Percentiles rank a stretch among this genome's conserved stretches.
Evolutionary conservation across 2,888 invertebrate species (phyloP).

Genomic region (Bibio marci): DNA sequence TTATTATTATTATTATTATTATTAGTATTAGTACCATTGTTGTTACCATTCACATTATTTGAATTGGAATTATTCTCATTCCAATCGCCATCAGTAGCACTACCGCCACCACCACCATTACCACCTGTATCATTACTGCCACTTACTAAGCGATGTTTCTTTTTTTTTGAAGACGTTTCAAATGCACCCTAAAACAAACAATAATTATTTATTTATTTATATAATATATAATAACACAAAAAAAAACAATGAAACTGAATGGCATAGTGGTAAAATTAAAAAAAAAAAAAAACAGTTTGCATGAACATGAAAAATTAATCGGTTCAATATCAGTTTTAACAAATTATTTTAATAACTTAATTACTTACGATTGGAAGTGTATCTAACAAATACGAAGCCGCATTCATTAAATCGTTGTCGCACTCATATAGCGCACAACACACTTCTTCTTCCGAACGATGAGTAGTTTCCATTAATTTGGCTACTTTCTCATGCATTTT

Average conservation of each 20-base stretch:
- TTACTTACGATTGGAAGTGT: slow-evolving; percentile 26
- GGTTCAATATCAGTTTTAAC: neutral
- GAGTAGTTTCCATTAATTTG: slow-evolving; percentile 79
- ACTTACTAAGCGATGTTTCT: slow-evolving; percentile 51
- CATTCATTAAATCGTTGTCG: slow-evolving; percentile 73
- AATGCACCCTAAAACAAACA: slow-evolving; percentile 55
- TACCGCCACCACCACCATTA: neutral
- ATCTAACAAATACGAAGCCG: slow-evolving; percentile 28
- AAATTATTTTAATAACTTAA: no score
- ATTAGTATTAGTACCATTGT: no score
- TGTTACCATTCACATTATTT: slow-evolving; percentile 12
- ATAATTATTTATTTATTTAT: no score
- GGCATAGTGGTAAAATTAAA: no score
- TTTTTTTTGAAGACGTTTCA: slow-evolving; percentile 75
- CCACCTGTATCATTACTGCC: slow-evolving; percentile 4
- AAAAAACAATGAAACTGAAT: no score
- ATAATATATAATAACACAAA: no score
- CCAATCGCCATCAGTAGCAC: neutral
- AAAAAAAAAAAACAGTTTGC: no score
- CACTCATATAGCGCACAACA: slow-evolving; percentile 85
- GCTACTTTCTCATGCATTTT: slow-evolving; percentile 53
- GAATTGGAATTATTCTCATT: slow-evolving; percentile 19
- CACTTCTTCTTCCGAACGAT: slow-evolving; percentile 77
- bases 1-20: no score
- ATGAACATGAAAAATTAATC: no score